Evolutionary conservation across 2,888 invertebrate genomes (phyloP).

Genomic region (Heliconius ismenius): DNA sequence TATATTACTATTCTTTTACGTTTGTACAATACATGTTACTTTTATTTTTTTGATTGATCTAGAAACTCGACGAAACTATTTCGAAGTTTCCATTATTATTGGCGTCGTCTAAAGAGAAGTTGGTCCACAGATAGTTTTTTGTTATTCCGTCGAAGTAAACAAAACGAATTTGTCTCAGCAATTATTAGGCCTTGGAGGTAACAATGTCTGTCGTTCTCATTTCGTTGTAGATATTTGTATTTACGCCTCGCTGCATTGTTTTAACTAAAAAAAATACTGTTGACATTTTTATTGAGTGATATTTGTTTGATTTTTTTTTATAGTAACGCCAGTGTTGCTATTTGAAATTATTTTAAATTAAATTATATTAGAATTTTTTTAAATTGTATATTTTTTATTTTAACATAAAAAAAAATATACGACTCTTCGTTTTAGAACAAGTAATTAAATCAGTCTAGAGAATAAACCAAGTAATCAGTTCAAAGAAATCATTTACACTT

Average conservation of each 20-base stretch:
- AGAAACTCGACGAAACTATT: constrained; percentile 26
- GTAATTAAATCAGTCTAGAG: too few species aligned
- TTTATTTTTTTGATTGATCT: constrained; percentile 28
- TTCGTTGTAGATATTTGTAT: constrained; percentile 25
- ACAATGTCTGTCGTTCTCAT: constrained; percentile 42
- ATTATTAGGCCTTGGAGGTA: constrained; percentile 48
- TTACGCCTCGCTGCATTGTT: constrained; percentile 40
- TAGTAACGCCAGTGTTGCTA: not conserved
- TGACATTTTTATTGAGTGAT: not conserved
- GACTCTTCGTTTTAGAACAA: too few species aligned
- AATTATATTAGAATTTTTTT: too few species aligned
- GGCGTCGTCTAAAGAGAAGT: constrained; percentile 25
- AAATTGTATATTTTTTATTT: too few species aligned
- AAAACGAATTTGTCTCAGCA: constrained; percentile 47
- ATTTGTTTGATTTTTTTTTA: not conserved
- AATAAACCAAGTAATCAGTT: too few species aligned
- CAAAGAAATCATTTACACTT: too few species aligned
- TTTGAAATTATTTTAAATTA: too few species aligned
- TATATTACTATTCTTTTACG: constrained; percentile 4
- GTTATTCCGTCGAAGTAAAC: constrained; percentile 38
- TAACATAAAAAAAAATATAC: too few species aligned
- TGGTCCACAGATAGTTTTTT: constrained; percentile 30
- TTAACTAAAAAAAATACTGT: not conserved
- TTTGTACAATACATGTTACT: not conserved
- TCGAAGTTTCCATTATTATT: constrained; percentile 30